Percentiles rank a stretch among this genome's conserved stretches.
phyloP scores from a whole-genome alignment of 2,113 vertebrate species.

The Phoxinus phoxinus region DNA sequence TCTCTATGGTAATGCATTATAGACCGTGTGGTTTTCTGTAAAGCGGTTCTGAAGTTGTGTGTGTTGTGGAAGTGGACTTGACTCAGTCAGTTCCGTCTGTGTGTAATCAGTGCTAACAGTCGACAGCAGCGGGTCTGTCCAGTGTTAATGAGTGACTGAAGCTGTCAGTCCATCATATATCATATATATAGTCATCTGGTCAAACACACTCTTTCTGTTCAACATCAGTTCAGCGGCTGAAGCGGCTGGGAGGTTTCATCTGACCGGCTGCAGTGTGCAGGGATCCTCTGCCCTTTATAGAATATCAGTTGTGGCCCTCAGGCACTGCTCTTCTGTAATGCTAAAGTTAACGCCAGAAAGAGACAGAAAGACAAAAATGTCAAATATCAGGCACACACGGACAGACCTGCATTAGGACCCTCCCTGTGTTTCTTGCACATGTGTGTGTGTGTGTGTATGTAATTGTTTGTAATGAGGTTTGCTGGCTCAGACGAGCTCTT shows the following conservation, averaged over 20 bases:
- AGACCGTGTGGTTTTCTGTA: background rate
- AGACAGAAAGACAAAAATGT: background rate
- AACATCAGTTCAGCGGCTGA: background rate
- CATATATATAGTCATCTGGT: background rate
- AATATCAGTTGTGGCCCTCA: background rate
- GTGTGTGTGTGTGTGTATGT: background rate
- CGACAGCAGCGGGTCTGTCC: background rate
- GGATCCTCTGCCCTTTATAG: background rate
- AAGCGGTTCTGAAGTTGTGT: background rate
- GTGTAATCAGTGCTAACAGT: background rate
- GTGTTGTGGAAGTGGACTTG: background rate
- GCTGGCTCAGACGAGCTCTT: background rate
- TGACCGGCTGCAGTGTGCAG: background rate
- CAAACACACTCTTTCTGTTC: background rate
- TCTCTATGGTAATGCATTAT: background rate
- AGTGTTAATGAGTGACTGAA: slow-evolving; percentile 19
- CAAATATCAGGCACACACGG: background rate
- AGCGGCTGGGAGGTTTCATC: background rate
- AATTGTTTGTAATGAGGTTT: background rate
- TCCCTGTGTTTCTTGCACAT: background rate
- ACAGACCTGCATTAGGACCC: background rate
- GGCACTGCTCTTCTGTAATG: slow-evolving; percentile 2
- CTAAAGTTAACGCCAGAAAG: background rate
- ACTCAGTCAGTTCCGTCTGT: background rate
- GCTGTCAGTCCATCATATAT: background rate